Conservation (phyloP, 2,888 invertebrate species). For the Alsophila aescularia region DNA sequence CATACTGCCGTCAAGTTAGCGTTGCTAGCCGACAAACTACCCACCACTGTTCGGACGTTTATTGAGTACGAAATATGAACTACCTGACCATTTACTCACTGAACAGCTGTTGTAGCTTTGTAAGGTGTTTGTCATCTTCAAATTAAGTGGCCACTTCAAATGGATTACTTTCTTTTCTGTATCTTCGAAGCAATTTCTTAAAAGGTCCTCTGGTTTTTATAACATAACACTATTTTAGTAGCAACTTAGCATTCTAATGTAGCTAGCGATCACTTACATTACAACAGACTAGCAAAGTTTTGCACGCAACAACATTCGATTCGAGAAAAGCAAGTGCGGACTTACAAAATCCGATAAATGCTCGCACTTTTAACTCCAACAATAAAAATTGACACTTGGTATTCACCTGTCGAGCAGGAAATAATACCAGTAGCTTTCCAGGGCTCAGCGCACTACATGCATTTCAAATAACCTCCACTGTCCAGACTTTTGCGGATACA, state of each 20-base stretch:
- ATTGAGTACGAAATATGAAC: slow-evolving; percentile 69
- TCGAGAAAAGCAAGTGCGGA: slow-evolving; percentile 25
- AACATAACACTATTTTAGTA: too few species aligned
- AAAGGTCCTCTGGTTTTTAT: neutral
- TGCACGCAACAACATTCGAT: slow-evolving; percentile 1
- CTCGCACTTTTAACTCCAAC: slow-evolving; percentile 47
- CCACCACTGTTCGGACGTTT: slow-evolving; percentile 58
- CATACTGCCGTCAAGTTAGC: slow-evolving; percentile 69
- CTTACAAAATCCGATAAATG: slow-evolving; percentile 47
- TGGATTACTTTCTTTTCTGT: slow-evolving; percentile 2
- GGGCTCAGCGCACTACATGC: slow-evolving; percentile 50
- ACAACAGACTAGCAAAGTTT: neutral
- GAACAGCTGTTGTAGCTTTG: slow-evolving; percentile 49
- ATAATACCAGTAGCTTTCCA: slow-evolving; percentile 66
- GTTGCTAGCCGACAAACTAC: slow-evolving; percentile 51
- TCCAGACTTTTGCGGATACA: slow-evolving; percentile 70
- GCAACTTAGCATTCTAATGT: neutral
- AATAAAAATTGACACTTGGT: slow-evolving; percentile 67
- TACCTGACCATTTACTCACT: slow-evolving; percentile 49
- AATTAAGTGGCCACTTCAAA: slow-evolving; percentile 14
- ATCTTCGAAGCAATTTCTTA: neutral
- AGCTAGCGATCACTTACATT: neutral
- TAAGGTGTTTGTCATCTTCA: slow-evolving; percentile 35
- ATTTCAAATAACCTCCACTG: slow-evolving; percentile 58
- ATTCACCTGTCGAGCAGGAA: slow-evolving; percentile 70